These are phyloP conservation scores for Drusus annulatus DNA, from an alignment of 1,140 invertebrate species.

Conservation along the genomic window DNA sequence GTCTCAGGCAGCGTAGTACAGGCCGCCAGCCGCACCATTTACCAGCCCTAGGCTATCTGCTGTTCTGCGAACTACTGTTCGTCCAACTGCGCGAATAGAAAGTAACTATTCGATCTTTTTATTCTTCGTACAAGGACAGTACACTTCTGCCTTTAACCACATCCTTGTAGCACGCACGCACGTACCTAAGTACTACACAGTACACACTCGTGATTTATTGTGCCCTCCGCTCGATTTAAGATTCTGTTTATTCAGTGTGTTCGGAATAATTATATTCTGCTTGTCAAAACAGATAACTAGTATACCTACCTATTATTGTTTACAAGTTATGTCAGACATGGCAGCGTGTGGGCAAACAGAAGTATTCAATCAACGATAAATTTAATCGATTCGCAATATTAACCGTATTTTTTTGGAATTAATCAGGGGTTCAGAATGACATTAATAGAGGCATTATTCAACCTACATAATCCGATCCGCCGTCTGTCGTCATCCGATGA, in stretches of 20 bases:
- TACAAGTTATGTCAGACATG: constrained; percentile 1
- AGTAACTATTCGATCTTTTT: neutral
- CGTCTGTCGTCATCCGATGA: neutral
- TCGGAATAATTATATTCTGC: constrained; percentile 9
- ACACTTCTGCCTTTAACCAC: neutral
- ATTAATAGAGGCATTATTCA: neutral
- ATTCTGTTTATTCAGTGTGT: constrained; percentile 10
- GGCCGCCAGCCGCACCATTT: too few relatives aligned
- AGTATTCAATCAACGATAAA: constrained; percentile 27
- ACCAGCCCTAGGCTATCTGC: too few relatives aligned
- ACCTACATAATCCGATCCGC: neutral
- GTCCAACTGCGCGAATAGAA: constrained; percentile 1
- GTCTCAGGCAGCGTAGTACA: too few relatives aligned
- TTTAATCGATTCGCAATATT: constrained; percentile 17
- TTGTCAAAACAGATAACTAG: constrained; percentile 17
- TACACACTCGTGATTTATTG: constrained; percentile 12
- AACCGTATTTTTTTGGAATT: constrained; percentile 5
- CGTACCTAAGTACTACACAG: too few relatives aligned
- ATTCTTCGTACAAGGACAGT: too few relatives aligned
- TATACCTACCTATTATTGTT: constrained; percentile 1
- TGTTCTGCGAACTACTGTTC: neutral
- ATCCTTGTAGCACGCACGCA: constrained; percentile 25
- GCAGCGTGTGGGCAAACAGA: neutral
- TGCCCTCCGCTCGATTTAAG: constrained; percentile 13
- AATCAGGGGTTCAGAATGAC: constrained; percentile 1